These are phyloP conservation scores for Rousettus leschenaultii DNA, from an alignment of 2,113 vertebrate genomes.

Conservation along the genomic window DNA sequence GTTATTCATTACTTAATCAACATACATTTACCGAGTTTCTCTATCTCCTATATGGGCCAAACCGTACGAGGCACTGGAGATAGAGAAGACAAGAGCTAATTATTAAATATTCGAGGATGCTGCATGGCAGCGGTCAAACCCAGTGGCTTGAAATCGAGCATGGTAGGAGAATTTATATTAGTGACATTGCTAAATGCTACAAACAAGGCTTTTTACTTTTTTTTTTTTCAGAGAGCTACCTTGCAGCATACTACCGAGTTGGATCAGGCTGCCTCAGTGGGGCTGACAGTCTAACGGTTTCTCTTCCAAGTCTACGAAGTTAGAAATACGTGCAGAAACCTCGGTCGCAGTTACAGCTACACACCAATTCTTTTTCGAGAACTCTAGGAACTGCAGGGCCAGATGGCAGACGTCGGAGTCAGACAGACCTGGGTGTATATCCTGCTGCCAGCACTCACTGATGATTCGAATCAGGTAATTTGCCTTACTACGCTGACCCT, in stretches of 20 bases:
- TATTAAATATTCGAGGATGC: not conserved
- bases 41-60: not conserved
- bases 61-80: not conserved
- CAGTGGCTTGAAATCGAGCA: not conserved
- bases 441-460: not conserved
- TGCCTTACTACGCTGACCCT: not conserved
- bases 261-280: too few relatives aligned
- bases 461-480: not conserved
- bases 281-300: not conserved
- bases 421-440: not conserved
- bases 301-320: not conserved
- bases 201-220: not conserved
- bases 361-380: not conserved
- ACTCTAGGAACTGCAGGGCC: not conserved
- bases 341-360: not conserved
- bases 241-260: not conserved
- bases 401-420: not conserved
- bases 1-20: not conserved
- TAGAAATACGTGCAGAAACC: not conserved
- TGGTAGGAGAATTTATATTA: not conserved
- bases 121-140: not conserved
- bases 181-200: not conserved
- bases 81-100: accelerated
- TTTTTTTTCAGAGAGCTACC: not conserved
- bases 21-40: not conserved